Conservation (phyloP, 2,113 vertebrate genomes). For the Paramormyrops kingsleyae region DNA sequence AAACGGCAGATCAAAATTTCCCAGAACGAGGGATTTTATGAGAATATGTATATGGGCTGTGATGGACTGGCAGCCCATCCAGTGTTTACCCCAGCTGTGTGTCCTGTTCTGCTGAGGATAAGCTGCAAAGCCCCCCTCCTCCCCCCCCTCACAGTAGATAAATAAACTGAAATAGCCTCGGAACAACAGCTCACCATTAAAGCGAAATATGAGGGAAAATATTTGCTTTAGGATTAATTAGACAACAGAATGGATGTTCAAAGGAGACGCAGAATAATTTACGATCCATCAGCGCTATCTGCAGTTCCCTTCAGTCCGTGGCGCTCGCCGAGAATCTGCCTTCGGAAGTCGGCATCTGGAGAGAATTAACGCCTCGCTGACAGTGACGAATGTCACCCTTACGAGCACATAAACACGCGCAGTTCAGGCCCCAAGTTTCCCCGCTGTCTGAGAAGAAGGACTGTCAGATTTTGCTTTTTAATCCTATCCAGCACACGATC, state of each 20-base stretch:
- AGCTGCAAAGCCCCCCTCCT: not conserved
- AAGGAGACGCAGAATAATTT: not conserved
- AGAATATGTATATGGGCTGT: not conserved
- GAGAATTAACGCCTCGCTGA: not conserved
- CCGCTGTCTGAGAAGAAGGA: not conserved
- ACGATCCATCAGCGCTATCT: not conserved
- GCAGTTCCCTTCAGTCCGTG: not conserved
- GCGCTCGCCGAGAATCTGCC: not conserved
- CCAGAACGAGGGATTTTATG: not conserved
- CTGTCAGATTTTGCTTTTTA: constrained; percentile 4
- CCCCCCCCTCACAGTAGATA: not conserved
- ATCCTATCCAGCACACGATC: not conserved
- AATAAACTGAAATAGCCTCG: not conserved
- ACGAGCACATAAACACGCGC: not conserved
- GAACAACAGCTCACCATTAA: not conserved
- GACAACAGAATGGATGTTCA: not conserved
- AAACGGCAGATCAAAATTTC: not conserved
- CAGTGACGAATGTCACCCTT: constrained; percentile 15
- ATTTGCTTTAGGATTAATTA: constrained; percentile 1
- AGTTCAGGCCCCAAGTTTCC: not conserved
- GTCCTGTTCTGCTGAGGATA: not conserved
- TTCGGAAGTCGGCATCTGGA: not conserved
- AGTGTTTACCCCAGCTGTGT: not conserved
- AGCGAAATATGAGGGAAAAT: not conserved
- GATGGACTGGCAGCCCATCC: not conserved